phyloP scores from a whole-genome alignment of 2,113 vertebrate genomes.

The Collichthys lucidus region DNA sequence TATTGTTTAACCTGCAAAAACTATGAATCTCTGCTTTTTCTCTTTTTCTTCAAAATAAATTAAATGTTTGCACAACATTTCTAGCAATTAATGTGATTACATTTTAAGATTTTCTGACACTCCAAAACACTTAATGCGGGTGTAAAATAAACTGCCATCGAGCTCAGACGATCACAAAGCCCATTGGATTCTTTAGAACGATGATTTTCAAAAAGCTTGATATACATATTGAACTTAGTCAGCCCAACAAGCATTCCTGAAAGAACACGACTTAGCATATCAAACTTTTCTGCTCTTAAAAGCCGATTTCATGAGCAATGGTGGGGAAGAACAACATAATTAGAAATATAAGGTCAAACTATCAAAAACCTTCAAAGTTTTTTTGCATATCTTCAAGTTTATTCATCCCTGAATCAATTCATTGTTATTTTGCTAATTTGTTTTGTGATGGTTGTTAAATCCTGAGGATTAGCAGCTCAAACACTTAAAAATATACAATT shows the following conservation, averaged over 20 bases:
- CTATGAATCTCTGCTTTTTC: background rate
- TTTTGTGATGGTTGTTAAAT: background rate
- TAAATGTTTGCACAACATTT: background rate
- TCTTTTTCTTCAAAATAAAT: background rate
- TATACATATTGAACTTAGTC: conserved; percentile 27
- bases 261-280: background rate
- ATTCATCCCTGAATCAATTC: background rate
- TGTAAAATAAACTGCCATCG: conserved; percentile 23
- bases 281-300: background rate
- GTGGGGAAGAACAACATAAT: conserved; percentile 1
- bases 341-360: background rate
- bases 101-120: conserved; percentile 19
- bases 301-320: background rate
- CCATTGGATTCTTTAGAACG: background rate
- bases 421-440: background rate
- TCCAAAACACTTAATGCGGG: background rate
- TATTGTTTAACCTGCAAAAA: background rate
- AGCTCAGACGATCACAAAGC: conserved; percentile 31
- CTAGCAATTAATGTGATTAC: conserved; percentile 19
- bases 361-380: background rate
- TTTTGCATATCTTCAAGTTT: background rate
- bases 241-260: background rate
- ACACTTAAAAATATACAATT: background rate
- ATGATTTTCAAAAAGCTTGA: conserved; percentile 4
- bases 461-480: background rate